A percentile compares a stretch with the other conserved stretches of the same genome.
These are phyloP conservation scores for Strix uralensis DNA, from an alignment of 2,113 vertebrate genomes.

Conservation along the genomic window DNA sequence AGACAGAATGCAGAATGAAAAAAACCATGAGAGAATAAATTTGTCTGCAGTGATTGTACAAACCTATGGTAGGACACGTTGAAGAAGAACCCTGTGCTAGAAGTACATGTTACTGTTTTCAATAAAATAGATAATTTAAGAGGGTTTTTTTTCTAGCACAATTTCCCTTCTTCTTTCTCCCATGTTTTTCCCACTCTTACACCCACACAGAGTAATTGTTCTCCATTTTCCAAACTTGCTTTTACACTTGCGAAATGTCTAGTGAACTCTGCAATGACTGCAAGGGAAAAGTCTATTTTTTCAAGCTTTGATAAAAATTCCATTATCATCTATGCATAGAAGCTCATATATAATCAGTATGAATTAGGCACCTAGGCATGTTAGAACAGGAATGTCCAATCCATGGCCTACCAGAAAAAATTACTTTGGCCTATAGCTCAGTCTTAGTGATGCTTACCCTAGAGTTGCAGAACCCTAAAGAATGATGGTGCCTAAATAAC, in stretches of 20 bases:
- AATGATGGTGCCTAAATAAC: neutral
- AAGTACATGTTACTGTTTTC: neutral
- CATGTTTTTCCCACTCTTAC: neutral
- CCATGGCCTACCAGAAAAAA: neutral
- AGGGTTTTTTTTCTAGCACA: neutral
- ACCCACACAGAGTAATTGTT: neutral
- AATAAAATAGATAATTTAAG: neutral
- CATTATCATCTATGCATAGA: neutral
- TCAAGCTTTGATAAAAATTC: neutral
- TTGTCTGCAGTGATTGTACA: neutral
- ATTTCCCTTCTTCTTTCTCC: neutral
- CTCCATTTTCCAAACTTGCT: neutral
- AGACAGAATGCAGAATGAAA: neutral
- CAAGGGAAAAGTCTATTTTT: neutral
- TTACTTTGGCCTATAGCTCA: neutral
- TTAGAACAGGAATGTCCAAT: neutral
- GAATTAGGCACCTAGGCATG: neutral
- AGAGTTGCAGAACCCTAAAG: neutral
- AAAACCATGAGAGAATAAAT: neutral
- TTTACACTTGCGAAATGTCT: neutral
- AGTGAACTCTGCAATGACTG: neutral
- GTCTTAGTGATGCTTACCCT: neutral
- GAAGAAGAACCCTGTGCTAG: neutral
- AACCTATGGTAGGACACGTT: rapidly evolving
- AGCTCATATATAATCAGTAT: neutral